Percentiles rank a stretch among this genome's conserved stretches.
These are phyloP conservation scores for Luperina testacea DNA, from an alignment of 2,888 invertebrate genomes.

Conservation along the genomic window DNA sequence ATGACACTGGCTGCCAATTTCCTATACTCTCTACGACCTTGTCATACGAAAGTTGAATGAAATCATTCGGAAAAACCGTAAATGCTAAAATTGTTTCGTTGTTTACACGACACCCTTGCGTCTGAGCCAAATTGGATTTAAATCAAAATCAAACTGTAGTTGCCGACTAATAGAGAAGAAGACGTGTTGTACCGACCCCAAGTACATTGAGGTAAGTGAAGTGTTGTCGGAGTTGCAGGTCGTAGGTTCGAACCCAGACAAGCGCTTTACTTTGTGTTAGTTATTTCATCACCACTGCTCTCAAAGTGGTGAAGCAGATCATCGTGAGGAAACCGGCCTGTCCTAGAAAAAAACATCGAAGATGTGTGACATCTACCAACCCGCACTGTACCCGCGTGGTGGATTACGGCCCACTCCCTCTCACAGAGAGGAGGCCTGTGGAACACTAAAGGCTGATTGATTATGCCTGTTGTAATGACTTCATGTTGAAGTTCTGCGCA, in stretches of 20 bases:
- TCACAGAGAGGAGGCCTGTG: not conserved
- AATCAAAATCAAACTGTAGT: not conserved
- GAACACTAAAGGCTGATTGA: too few relatives aligned
- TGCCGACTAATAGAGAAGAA: too few relatives aligned
- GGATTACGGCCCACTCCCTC: not conserved
- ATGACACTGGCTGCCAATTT: constrained; percentile 11
- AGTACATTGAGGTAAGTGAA: too few relatives aligned
- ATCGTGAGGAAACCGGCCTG: not conserved
- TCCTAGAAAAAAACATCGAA: not conserved
- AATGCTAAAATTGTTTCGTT: constrained; percentile 19
- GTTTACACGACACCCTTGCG: constrained; percentile 2
- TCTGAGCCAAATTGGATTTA: constrained; percentile 6
- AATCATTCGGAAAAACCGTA: constrained; percentile 20
- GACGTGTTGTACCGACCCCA: too few relatives aligned
- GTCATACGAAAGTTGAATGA: not conserved
- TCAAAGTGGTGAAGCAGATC: not conserved
- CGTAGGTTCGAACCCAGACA: not conserved
- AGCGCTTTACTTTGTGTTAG: not conserved
- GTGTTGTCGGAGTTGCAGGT: not conserved
- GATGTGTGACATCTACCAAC: not conserved
- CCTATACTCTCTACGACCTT: constrained; percentile 15
- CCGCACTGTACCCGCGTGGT: too few relatives aligned
- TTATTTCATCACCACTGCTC: not conserved
- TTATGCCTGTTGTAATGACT: not conserved
- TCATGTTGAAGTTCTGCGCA: not conserved